Percentiles rank a stretch among this genome's conserved stretches.
Evolutionary conservation across 2,888 invertebrate genomes (phyloP).

Genomic region (Diogma glabrata): DNA sequence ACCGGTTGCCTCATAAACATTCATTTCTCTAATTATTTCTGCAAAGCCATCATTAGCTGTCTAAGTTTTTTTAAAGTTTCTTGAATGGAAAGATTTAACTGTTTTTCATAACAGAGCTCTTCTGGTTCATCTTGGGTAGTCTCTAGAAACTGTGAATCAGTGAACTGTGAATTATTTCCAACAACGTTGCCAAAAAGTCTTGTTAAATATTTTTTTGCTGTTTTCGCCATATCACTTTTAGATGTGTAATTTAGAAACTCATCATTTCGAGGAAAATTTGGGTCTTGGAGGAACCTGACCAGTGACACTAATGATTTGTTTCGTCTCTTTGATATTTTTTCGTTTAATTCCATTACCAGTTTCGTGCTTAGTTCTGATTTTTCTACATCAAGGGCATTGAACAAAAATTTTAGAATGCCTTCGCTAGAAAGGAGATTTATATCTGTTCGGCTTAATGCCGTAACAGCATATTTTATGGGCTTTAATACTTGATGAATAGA

Average conservation of each 20-base stretch:
- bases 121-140: too few relatives aligned
- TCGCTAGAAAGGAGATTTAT: constrained; percentile 2
- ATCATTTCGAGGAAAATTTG: too few relatives aligned
- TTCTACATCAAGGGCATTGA: background rate
- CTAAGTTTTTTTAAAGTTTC: background rate
- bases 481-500: background rate
- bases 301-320: background rate
- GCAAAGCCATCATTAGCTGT: background rate
- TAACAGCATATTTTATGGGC: background rate
- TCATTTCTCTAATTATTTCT: background rate
- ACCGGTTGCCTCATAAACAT: too few relatives aligned
- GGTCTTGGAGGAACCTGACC: background rate
- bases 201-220: too few relatives aligned
- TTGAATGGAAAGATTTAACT: background rate
- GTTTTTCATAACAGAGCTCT: too few relatives aligned
- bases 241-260: too few relatives aligned
- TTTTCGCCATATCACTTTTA: too few relatives aligned
- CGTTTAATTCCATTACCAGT: background rate
- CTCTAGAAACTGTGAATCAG: too few relatives aligned
- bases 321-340: background rate
- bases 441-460: background rate
- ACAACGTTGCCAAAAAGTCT: too few relatives aligned
- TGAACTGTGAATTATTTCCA: too few relatives aligned
- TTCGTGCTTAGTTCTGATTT: background rate
- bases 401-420: constrained; percentile 4